Conservation (phyloP, 1,140 invertebrate genomes). For the Pollicipes pollicipes region DNA sequence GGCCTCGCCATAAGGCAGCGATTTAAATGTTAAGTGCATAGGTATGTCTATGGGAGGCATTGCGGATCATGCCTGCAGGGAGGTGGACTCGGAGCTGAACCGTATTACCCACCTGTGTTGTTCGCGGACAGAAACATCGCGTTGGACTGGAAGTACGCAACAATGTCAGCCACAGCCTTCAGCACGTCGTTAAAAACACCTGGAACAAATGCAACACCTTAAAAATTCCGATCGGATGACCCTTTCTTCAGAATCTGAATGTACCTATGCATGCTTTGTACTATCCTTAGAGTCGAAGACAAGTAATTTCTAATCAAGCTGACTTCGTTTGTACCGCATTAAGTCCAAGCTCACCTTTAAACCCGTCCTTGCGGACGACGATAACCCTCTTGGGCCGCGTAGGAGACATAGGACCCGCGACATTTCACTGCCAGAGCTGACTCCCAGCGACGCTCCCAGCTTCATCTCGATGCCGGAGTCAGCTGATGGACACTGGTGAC, state of each 20-base stretch:
- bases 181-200: not conserved
- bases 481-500: not conserved
- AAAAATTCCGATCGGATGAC: no score
- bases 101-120: constrained; percentile 28
- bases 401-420: not conserved
- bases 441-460: not conserved
- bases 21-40: no score
- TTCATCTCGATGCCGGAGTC: not conserved
- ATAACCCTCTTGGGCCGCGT: not conserved
- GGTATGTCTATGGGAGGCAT: no score
- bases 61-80: no score
- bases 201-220: no score
- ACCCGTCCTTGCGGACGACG: not conserved
- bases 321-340: no score
- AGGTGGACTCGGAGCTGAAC: no score
- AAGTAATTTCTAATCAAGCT: no score
- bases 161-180: not conserved
- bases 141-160: not conserved
- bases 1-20: no score
- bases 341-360: not conserved
- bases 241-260: no score
- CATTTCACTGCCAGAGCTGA: not conserved
- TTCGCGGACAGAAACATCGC: not conserved
- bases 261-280: no score
- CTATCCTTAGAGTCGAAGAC: no score